Evolutionary conservation across 53 echinoderm and acorn worm species (phyloP), one percentile per base, ranked within the genome.

Genomic region (Pentamera pediparva): DNA sequence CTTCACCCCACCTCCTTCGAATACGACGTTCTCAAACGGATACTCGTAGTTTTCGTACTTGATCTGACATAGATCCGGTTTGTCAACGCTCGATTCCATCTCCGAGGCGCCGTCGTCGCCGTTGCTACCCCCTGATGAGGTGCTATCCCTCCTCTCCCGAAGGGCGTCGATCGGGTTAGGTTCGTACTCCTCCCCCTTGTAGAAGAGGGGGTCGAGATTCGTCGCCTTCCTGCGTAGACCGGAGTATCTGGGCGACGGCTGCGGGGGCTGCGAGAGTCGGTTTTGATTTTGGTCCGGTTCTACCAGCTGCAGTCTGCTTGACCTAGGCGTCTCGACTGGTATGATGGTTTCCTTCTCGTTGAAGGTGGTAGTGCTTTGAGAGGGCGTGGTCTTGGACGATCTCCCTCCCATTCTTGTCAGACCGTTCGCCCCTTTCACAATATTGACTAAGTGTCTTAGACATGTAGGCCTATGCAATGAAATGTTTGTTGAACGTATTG

Each of bases 1-100:
- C 51, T 94, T 94, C 33, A 85, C 87, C 11, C 95, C 95, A 0
- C 95, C 95, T 64, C 95, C 95, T 76, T 94, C 95, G 34, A 94
- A 94, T 20, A 90, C 95, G 15, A 94, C 61, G 48, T 94, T 94
- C 70, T 94, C 95, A 35, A 93, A 93, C 13, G 93, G 93, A 52
- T 83, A 93, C 49, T 70, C 79, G 37, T 84, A 93, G 24, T 86
- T 75, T 19, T 79, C 57, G 39, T 80, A 80, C 13, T 69, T 26
- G 2, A 81, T 74, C 17, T 61, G 62, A 36, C 74, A 39, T 18
- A 85, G 26, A n/a, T n/a, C n/a, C n/a, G n/a, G n/a, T n/a, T n/a
- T n/a, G n/a, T n/a, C n/a, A n/a, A n/a, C n/a, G n/a, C n/a, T n/a
- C n/a, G n/a, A n/a, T n/a, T n/a, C n/a, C n/a, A n/a, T n/a, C n/a